Evolutionary conservation across 2,888 invertebrate species (phyloP).

Genomic region (Magallana nippona): DNA sequence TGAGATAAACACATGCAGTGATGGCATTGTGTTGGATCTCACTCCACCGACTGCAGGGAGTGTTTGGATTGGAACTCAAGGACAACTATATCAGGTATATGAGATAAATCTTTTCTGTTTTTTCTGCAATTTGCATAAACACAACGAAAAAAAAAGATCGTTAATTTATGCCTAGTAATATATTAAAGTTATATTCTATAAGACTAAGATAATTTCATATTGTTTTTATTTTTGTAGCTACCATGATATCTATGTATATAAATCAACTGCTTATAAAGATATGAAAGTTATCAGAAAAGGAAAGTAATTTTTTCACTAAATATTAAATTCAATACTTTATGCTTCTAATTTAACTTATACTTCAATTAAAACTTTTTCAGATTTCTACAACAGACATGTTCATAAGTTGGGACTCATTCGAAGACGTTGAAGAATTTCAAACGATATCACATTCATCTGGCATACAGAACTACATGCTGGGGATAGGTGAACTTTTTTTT

Average conservation of each 20-base stretch:
- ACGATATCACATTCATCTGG: slow-evolving; percentile 49
- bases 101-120: neutral
- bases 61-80: slow-evolving; percentile 50
- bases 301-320: too few species aligned
- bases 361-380: slow-evolving; percentile 30
- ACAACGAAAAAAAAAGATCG: too few species aligned
- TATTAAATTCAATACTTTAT: too few species aligned
- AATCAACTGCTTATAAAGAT: too few species aligned
- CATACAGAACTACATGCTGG: slow-evolving; percentile 49
- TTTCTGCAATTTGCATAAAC: neutral
- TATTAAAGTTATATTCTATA: too few species aligned
- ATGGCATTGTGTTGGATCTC: slow-evolving; percentile 52
- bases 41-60: slow-evolving; percentile 47
- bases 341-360: too few species aligned
- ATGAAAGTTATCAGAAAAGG: too few species aligned
- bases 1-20: slow-evolving; percentile 49
- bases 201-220: too few species aligned
- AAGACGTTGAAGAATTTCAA: slow-evolving; percentile 52
- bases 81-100: slow-evolving; percentile 42
- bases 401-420: slow-evolving; percentile 53
- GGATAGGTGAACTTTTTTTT: slow-evolving; percentile 51
- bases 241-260: too few species aligned
- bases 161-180: too few species aligned
- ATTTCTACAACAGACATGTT: slow-evolving; percentile 48
- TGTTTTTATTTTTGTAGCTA: too few species aligned